Percentiles rank a stretch among this genome's conserved stretches.
Evolutionary conservation across 1,140 invertebrate species (phyloP).

Genomic region (Aphelenchoides fujianensis): DNA sequence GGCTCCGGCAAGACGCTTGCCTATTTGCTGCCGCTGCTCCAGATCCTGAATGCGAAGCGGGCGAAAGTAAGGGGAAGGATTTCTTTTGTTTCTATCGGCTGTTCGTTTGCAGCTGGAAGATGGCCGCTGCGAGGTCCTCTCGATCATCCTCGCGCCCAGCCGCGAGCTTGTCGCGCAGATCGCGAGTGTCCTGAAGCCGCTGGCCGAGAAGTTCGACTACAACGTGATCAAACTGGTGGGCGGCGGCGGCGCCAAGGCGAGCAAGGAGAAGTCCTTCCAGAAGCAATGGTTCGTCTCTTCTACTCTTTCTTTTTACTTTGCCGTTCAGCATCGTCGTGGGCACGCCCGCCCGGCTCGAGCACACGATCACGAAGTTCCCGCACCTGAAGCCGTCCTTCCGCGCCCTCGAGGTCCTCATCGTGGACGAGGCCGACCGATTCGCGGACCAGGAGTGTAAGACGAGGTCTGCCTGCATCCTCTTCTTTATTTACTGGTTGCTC

Average conservation of each 20-base stretch:
- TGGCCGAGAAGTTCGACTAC: constrained; percentile 37
- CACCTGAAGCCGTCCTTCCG: constrained; percentile 47
- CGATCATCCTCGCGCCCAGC: constrained; percentile 37
- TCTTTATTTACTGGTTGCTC: constrained; percentile 13
- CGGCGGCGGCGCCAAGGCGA: constrained; percentile 37
- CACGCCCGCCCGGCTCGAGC: constrained; percentile 57
- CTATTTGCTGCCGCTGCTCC: constrained; percentile 53
- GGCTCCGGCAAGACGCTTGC: constrained; percentile 60
- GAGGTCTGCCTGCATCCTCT: constrained; percentile 57
- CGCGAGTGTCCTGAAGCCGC: constrained; percentile 25
- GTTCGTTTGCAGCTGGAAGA: constrained; percentile 40
- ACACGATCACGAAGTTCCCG: constrained; percentile 37
- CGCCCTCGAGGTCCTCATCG: constrained; percentile 78
- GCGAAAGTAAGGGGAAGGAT: constrained; percentile 26
- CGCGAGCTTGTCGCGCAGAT: constrained; percentile 45
- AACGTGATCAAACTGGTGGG: constrained; percentile 38
- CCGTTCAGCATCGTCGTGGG: constrained; percentile 51
- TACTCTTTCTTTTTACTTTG: neutral
- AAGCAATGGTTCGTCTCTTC: constrained; percentile 34
- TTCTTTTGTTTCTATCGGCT: constrained; percentile 25
- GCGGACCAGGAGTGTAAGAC: constrained; percentile 85
- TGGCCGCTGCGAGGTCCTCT: constrained; percentile 35
- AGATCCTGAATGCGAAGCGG: constrained; percentile 48
- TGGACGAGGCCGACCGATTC: constrained; percentile 94
- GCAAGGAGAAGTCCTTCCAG: constrained; percentile 31